These are phyloP conservation scores for Centropus unirufus DNA, from an alignment of 2,113 vertebrate genomes.

Conservation along the genomic window DNA sequence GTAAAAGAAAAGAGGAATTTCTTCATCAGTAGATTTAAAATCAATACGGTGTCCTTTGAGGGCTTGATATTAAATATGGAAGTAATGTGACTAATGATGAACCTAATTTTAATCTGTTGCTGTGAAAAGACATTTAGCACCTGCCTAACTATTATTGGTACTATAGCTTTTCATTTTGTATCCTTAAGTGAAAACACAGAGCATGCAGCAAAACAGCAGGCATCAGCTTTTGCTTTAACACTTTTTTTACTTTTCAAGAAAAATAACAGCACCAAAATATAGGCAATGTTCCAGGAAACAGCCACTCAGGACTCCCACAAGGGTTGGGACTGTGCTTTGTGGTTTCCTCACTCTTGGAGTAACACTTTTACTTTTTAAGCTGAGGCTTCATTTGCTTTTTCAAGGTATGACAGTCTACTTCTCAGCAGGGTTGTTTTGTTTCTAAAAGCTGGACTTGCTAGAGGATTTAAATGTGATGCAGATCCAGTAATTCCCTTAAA, in stretches of 20 bases:
- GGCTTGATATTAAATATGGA: neutral
- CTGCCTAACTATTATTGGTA: neutral
- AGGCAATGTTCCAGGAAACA: slow-evolving; percentile 18
- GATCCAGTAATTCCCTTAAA: neutral
- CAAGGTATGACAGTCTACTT: neutral
- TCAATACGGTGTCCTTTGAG: neutral
- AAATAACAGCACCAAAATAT: slow-evolving; percentile 1
- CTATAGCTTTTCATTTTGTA: neutral
- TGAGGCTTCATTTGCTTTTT: slow-evolving; percentile 14
- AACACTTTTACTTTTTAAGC: neutral
- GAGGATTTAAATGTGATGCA: neutral
- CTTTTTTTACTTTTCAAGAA: slow-evolving; percentile 21
- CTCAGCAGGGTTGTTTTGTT: neutral
- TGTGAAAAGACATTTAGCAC: neutral
- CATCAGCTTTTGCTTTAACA: neutral
- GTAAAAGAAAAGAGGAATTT: neutral
- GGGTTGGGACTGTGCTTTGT: neutral
- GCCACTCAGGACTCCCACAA: neutral
- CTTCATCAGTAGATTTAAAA: neutral
- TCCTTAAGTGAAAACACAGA: neutral
- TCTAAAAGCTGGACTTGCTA: neutral
- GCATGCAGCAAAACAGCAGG: neutral
- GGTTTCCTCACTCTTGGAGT: slow-evolving; percentile 12
- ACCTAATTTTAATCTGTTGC: slow-evolving; percentile 1
- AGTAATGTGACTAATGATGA: slow-evolving; percentile 5